Conservation (phyloP, 2,888 invertebrate species). For the Lasioglossum vierecki region DNA sequence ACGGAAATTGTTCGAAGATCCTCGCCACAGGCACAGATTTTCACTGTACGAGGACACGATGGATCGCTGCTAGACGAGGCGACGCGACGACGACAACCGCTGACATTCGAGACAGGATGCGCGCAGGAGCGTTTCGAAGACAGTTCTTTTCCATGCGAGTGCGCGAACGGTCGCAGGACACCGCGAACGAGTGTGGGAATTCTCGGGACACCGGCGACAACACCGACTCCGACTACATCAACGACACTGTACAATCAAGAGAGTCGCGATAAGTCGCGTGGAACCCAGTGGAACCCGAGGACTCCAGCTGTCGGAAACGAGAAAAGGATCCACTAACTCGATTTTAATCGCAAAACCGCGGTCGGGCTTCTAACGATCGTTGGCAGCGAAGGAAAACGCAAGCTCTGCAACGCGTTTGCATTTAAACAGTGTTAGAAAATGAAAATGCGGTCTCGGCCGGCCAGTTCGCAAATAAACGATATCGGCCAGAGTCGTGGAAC, state of each 20-base stretch:
- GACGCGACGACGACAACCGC: not conserved
- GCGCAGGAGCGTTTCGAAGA: constrained; percentile 46
- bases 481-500: not conserved
- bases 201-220: constrained; percentile 36
- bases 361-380: not conserved
- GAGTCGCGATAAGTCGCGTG: constrained; percentile 17
- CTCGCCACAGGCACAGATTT: not conserved
- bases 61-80: not conserved
- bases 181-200: constrained; percentile 60
- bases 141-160: constrained; percentile 49
- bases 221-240: constrained; percentile 55
- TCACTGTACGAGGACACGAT: not conserved
- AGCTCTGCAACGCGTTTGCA: not conserved
- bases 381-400: not conserved
- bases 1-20: not conserved
- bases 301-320: not conserved
- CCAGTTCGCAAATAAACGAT: not conserved
- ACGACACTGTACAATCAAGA: constrained; percentile 15
- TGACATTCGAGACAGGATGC: constrained; percentile 37
- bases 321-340: constrained; percentile 9
- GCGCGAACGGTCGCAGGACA: constrained; percentile 36
- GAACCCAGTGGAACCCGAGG: constrained; percentile 19
- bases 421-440: not conserved
- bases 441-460: not conserved
- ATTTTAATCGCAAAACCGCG: constrained; percentile 15